A percentile compares a stretch with the other conserved stretches of the same genome.
Evolutionary conservation across 2,113 vertebrate species (phyloP).

Genomic region (Chelonoidis abingdonii): DNA sequence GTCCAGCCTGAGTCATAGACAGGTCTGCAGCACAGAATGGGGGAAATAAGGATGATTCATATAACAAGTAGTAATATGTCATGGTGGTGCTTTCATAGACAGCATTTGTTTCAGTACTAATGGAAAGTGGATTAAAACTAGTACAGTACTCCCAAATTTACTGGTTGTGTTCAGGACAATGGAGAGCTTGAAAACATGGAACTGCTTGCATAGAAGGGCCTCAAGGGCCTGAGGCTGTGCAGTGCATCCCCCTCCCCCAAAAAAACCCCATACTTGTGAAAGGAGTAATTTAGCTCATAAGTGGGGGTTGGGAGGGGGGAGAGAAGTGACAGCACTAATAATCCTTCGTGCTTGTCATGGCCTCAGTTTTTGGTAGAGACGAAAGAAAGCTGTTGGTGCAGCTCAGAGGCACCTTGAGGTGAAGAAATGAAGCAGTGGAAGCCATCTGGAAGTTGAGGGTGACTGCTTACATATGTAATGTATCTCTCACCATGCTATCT

Average conservation of each 20-base stretch:
- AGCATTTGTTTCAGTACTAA: neutral
- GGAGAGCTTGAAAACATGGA: neutral
- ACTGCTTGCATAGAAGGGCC: neutral
- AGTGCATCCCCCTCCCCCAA: neutral
- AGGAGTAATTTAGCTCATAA: neutral
- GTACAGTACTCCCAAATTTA: neutral
- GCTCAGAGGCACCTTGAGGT: neutral
- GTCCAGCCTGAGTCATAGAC: neutral
- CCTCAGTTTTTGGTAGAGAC: neutral
- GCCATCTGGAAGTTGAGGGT: neutral
- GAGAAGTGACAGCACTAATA: neutral
- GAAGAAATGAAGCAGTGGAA: neutral
- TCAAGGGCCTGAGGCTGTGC: neutral
- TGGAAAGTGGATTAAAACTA: neutral
- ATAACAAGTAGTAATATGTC: neutral
- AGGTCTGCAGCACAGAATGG: neutral
- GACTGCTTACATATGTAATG: neutral
- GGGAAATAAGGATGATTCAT: neutral
- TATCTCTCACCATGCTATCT: neutral
- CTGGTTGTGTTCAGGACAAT: neutral
- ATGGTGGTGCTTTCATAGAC: neutral
- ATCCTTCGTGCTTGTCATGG: neutral
- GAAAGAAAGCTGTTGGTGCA: neutral
- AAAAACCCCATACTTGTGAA: neutral
- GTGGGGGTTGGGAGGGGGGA: neutral